phyloP scores from a whole-genome alignment of 53 echinoderm and acorn worm genomes.

The Holothuria leucospilota region DNA sequence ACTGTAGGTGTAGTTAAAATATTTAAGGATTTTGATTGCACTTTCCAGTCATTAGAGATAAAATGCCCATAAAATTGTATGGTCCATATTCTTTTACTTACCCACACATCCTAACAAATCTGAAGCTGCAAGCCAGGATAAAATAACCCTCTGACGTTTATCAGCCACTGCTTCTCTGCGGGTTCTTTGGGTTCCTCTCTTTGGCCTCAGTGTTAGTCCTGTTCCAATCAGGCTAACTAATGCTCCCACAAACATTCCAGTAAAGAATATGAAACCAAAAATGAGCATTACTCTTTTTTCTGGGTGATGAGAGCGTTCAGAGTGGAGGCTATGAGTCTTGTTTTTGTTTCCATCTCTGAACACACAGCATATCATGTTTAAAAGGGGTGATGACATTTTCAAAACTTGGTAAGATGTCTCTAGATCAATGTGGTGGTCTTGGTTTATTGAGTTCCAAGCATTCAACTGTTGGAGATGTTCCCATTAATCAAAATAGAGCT shows the following conservation, averaged over 20 bases:
- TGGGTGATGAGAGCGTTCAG: too few species aligned
- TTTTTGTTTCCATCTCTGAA: background rate
- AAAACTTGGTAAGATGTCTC: too few species aligned
- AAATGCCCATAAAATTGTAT: background rate
- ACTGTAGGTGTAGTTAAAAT: too few species aligned
- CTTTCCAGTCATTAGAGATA: background rate
- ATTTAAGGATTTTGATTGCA: too few species aligned
- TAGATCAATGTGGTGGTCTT: too few species aligned
- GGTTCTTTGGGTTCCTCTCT: conserved; percentile 49
- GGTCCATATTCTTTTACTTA: conserved; percentile 36
- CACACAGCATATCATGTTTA: conserved; percentile 77
- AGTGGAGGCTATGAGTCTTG: background rate
- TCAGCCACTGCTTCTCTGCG: conserved; percentile 48
- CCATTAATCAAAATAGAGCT: too few species aligned
- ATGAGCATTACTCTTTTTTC: background rate
- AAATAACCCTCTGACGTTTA: conserved; percentile 70
- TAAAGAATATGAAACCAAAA: conserved; percentile 31
- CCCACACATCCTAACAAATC: conserved; percentile 88
- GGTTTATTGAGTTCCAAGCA: too few species aligned
- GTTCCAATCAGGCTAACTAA: conserved; percentile 73
- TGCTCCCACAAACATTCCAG: conserved; percentile 55
- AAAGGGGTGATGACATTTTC: conserved; percentile 80
- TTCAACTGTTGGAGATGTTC: too few species aligned
- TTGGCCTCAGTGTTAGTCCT: conserved; percentile 67
- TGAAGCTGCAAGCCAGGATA: conserved; percentile 80